phyloP scores from a whole-genome alignment of 2,888 invertebrate genomes.

The Eupithecia tripunctaria region DNA sequence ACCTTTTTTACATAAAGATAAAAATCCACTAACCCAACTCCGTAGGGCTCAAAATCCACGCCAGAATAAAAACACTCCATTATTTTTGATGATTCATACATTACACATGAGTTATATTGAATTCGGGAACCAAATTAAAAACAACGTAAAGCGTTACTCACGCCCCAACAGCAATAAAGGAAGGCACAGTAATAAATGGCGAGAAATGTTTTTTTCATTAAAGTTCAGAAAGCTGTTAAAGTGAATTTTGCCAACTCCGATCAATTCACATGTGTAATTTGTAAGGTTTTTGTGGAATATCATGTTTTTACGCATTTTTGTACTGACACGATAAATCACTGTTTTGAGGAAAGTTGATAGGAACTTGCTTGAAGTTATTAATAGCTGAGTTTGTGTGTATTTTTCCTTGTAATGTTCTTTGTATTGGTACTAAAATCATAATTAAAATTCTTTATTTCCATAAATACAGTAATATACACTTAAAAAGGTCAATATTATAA shows the following conservation, averaged over 20 bases:
- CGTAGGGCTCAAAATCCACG: neutral
- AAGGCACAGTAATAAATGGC: slow-evolving; percentile 26
- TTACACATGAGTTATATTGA: slow-evolving; percentile 4
- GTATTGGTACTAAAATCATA: no score
- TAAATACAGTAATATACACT: no score
- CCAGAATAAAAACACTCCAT: neutral
- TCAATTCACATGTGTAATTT: slow-evolving; percentile 18
- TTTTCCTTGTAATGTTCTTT: no score
- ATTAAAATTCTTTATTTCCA: no score
- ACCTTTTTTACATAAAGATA: neutral
- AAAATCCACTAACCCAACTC: neutral
- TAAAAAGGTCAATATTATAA: no score
- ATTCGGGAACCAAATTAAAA: slow-evolving; percentile 25
- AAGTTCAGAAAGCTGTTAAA: slow-evolving; percentile 28
- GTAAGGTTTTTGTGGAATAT: neutral
- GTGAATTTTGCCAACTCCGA: slow-evolving; percentile 19
- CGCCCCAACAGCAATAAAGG: slow-evolving; percentile 25
- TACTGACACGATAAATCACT: neutral
- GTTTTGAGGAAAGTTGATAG: neutral
- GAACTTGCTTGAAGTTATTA: no score
- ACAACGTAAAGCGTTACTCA: slow-evolving; percentile 26
- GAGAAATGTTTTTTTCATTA: slow-evolving; percentile 32
- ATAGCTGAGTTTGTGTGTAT: no score
- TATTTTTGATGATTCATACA: slow-evolving; percentile 13
- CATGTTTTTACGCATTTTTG: neutral